phyloP scores from a whole-genome alignment of 2,797 vertebrate species.

The Trachops cirrhosus region DNA sequence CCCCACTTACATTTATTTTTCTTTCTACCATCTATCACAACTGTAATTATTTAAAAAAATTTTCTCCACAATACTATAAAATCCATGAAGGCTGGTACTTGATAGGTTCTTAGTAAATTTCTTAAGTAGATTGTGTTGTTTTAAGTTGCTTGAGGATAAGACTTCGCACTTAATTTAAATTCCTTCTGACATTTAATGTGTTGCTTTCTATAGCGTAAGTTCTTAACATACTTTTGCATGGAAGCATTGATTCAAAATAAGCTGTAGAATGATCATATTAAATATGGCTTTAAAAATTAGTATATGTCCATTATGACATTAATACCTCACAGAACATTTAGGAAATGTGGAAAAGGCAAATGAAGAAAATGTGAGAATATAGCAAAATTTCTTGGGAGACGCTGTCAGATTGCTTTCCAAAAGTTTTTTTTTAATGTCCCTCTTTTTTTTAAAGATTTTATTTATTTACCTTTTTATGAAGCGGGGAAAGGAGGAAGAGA shows the following conservation, averaged over 20 bases:
- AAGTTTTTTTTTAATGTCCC: too few species aligned
- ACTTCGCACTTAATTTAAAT: not conserved
- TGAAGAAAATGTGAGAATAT: not conserved
- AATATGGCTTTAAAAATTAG: conserved; percentile 1
- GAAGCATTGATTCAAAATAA: not conserved
- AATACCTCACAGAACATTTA: not conserved
- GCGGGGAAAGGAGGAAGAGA: too few species aligned
- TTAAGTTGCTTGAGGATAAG: not conserved
- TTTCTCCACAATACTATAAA: not conserved
- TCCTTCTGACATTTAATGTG: not conserved
- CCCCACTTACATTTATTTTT: not conserved
- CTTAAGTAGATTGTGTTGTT: not conserved
- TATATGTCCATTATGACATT: not conserved
- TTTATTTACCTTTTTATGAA: too few species aligned
- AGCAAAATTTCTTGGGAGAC: not conserved
- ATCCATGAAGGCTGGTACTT: not conserved
- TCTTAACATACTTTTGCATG: not conserved
- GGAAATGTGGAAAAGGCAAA: not conserved
- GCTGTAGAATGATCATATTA: not conserved
- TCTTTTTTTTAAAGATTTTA: too few species aligned
- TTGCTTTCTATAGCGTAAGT: not conserved
- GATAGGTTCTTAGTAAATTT: not conserved
- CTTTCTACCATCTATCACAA: not conserved
- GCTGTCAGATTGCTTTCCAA: not conserved
- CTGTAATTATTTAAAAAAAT: not conserved